phyloP scores from a whole-genome alignment of 2,113 vertebrate genomes.

The Diadophis punctatus region DNA sequence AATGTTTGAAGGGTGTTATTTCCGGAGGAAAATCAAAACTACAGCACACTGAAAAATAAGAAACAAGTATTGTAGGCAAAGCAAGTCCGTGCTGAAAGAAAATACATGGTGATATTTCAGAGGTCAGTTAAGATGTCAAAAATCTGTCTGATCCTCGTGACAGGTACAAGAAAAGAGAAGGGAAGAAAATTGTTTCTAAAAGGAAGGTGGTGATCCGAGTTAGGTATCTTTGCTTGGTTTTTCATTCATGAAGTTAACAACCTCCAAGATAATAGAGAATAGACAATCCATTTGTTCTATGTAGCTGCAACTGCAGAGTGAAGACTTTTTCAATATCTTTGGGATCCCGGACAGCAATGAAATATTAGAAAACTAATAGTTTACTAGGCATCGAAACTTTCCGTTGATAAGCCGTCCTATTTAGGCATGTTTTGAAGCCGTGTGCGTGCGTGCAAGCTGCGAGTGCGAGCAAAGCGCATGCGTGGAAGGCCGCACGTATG shows the following conservation, averaged over 20 bases:
- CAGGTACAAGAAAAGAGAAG: neutral
- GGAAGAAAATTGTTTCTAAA: neutral
- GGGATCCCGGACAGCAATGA: neutral
- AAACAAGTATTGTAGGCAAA: neutral
- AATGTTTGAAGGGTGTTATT: neutral
- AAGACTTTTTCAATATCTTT: no score
- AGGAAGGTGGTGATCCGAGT: neutral
- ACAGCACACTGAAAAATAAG: neutral
- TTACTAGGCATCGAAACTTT: neutral
- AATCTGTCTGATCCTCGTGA: neutral
- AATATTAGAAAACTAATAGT: neutral
- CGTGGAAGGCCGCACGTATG: no score
- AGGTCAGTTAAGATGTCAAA: neutral
- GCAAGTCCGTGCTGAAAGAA: neutral
- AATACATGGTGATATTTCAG: neutral
- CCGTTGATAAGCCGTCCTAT: no score
- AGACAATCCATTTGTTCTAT: neutral
- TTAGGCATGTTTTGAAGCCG: no score
- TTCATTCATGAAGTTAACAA: neutral
- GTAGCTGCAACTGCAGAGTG: no score
- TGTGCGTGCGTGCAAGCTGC: no score
- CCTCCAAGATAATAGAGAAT: neutral
- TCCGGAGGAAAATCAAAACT: neutral
- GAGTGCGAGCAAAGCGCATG: no score
- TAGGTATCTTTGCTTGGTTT: neutral